Base-by-base conservation (phyloP, 2,113 vertebrate species). In the Salvator merianae region DNA sequence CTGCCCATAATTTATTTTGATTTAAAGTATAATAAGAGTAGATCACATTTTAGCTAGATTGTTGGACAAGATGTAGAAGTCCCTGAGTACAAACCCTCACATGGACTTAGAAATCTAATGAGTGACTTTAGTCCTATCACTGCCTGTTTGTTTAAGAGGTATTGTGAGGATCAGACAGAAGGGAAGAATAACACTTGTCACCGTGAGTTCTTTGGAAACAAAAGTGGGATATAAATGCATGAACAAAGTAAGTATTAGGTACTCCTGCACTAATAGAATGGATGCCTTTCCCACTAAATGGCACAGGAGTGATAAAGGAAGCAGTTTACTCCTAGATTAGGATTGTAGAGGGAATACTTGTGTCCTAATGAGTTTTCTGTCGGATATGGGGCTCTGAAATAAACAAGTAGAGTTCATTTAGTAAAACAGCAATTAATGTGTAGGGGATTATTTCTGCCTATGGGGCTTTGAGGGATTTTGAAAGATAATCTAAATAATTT, bases 341-440 rank as follows among this genome's bases (percentile, higher is more conserved):
- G 5, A 3, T 7, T 79, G 5, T 47, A 43, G 30, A 26, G 66
- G 68, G 66, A 83, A 65, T 53, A 0, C 2, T 68, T 80, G 13
- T 78, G 5, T 82, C 90, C 87, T 84, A 91, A 86, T 85, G 43
- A 84, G 20, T 76, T 89, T 88, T 91, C 40, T 85, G 47, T 28
- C 40, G 80, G 32, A 78, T 34, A 7, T 63, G 30, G 28, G 43
- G 53, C 5, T 83, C 76, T 84, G 82, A 90, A 87, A 84, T 62
- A 87, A 89, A 55, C 84, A 77, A 79, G 20, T 84, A 84, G 0
- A n/a, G 18, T 80, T 90, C 10, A 81, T 91, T 89, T 80, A 76
- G 13, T 76, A 83, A 90, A 92, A 84, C n/a, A 85, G 16, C 28
- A 91, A 77, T 80, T 87, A 90, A 88, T 14, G 0, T 9, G 81